Conservation (phyloP, 2,113 vertebrate genomes). For the Propithecus coquereli region DNA sequence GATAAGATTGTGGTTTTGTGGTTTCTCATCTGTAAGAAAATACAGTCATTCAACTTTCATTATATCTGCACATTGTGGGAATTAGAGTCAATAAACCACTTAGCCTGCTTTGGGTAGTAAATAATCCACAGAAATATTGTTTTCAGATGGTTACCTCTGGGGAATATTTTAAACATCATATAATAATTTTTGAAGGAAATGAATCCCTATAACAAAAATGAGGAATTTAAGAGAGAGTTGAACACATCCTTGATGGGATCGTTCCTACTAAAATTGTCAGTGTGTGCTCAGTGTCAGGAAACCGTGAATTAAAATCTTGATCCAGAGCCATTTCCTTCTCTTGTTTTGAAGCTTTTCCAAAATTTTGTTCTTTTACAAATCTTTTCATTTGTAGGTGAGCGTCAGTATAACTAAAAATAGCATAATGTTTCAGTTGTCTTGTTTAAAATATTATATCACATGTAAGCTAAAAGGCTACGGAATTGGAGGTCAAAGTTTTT, state of each 20-base stretch:
- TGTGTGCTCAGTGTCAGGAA: background rate
- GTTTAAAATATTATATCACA: background rate
- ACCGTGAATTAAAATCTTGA: conserved; percentile 18
- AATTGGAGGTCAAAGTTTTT: background rate
- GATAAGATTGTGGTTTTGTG: background rate
- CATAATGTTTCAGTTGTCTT: background rate
- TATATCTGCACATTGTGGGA: background rate
- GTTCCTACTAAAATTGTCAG: background rate
- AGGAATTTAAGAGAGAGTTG: background rate
- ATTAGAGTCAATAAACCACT: background rate
- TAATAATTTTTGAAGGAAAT: conserved; percentile 16
- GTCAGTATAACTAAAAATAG: background rate
- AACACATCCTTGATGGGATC: background rate
- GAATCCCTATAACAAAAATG: background rate
- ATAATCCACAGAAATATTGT: background rate
- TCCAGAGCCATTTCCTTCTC: conserved; percentile 17
- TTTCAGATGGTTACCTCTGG: background rate
- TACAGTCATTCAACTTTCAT: background rate
- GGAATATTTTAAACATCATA: background rate
- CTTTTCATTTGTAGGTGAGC: conserved; percentile 22
- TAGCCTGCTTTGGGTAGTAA: background rate
- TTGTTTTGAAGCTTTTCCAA: conserved; percentile 39
- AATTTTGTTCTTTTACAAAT: conserved; percentile 46
- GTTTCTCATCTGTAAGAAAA: conserved; percentile 32
- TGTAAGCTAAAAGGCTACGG: background rate